phyloP scores from a whole-genome alignment of 2,113 vertebrate genomes.

The Caranx melampygus region DNA sequence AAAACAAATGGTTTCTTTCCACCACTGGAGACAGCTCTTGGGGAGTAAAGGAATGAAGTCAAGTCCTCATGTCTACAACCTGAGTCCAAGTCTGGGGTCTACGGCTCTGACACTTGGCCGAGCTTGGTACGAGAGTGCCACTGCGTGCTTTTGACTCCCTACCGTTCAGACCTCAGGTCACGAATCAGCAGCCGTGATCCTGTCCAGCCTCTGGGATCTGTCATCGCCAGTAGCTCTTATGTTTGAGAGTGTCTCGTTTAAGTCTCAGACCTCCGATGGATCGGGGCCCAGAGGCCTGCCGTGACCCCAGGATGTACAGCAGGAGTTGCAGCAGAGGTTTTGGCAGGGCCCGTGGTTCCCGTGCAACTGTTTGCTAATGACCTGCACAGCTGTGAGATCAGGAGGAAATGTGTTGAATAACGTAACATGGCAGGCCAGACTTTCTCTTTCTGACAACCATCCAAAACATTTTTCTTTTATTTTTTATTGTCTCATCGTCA shows the following conservation, averaged over 20 bases:
- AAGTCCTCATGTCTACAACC: too few species aligned
- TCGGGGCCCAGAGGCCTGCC: constrained; percentile 29
- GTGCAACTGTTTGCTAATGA: constrained; percentile 83
- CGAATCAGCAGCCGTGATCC: constrained; percentile 19
- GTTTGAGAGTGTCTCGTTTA: constrained; percentile 13
- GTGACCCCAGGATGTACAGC: constrained; percentile 77
- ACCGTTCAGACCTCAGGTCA: constrained; percentile 43
- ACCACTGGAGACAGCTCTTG: too few species aligned
- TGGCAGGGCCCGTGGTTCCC: constrained; percentile 72
- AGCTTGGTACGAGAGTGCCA: constrained; percentile 19
- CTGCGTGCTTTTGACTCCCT: constrained; percentile 24
- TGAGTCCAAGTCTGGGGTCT: neutral
- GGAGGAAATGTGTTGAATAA: constrained; percentile 76
- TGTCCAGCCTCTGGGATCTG: constrained; percentile 44
- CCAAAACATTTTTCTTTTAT: constrained; percentile 53
- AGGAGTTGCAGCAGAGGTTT: constrained; percentile 63
- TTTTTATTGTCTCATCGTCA: constrained; percentile 61
- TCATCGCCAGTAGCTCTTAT: constrained; percentile 41
- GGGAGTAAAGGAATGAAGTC: too few species aligned
- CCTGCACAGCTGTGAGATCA: constrained; percentile 83
- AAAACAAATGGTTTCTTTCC: too few species aligned
- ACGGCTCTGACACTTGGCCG: neutral
- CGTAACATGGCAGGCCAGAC: constrained; percentile 64
- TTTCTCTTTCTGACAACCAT: constrained; percentile 36
- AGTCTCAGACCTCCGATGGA: constrained; percentile 31